A percentile compares a stretch with the other conserved stretches of the same genome.
These are phyloP conservation scores for Nerophis ophidion DNA, from an alignment of 2,113 vertebrate species.

Conservation along the genomic window DNA sequence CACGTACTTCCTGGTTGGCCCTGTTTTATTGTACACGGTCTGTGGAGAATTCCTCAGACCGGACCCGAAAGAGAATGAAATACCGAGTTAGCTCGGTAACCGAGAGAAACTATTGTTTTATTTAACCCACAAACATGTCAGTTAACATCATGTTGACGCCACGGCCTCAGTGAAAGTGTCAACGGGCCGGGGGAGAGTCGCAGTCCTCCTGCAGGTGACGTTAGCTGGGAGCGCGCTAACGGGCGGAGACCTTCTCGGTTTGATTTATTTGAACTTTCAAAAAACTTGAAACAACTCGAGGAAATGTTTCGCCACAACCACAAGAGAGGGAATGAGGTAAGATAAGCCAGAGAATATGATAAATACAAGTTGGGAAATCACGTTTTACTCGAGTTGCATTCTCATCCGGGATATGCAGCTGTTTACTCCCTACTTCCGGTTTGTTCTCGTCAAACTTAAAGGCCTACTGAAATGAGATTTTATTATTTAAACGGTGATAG, in stretches of 20 bases:
- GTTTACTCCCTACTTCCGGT: not conserved
- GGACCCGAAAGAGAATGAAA: conserved; percentile 10
- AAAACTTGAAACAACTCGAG: conserved; percentile 7
- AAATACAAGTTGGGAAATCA: not conserved
- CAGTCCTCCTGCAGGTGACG: conserved; percentile 15
- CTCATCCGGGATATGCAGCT: not conserved
- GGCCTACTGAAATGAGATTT: too few relatives aligned
- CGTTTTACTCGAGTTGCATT: not conserved
- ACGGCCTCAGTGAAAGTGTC: not conserved
- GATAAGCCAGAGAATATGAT: not conserved
- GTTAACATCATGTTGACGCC: conserved; percentile 8
- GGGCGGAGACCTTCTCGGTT: not conserved
- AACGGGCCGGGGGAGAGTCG: conserved; percentile 9
- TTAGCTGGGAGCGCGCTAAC: conserved; percentile 46
- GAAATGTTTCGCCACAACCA: not conserved
- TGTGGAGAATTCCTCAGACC: conserved; percentile 14
- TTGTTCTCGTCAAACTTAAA: not conserved
- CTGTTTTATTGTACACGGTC: conserved; percentile 17
- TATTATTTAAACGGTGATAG: too few relatives aligned
- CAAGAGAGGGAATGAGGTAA: conserved; percentile 36
- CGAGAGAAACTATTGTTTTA: too few relatives aligned
- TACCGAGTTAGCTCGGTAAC: not conserved
- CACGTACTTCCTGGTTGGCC: conserved; percentile 55
- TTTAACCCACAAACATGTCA: not conserved
- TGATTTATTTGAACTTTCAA: not conserved